Evolutionary conservation across 2,113 vertebrate genomes (phyloP), one percentile per base, ranked within the genome.

Genomic region (Hippoglossus stenolepis): DNA sequence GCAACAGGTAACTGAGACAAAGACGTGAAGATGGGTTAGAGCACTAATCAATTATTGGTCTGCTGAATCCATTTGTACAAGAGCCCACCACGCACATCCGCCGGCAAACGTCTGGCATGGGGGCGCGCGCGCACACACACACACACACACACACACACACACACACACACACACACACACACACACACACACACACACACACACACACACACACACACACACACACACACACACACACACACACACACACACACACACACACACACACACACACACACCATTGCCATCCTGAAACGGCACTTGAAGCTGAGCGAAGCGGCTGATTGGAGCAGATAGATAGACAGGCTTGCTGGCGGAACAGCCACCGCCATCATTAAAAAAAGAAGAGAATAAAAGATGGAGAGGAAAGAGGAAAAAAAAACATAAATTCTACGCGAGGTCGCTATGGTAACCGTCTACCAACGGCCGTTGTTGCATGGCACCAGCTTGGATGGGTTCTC

Each of bases 371-470:
- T 95, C 96, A 96, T 99, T 97, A 97, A 98, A 97, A 98, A 97
- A 68, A 74, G 67, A 85, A 60, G 79, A 85, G 75, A 84, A 90
- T 81, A 87, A 87, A 87, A 86, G 83, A 89, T 71, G 61, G 65
- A 75, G 74, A 77, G 77, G 65, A 75, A 81, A 79, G 56, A 38
- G n/a, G n/a, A 69, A 70, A 28, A 62, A 79, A 75, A 83, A 81
- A 87, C 81, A 83, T 35, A 65, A 85, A 86, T 95, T 96, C 95
- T 93, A 94, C 94, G 94, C 93, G 85, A 95, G 96, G 97, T 99
- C 96, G 94, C 96, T 95, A 99, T 99, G 96, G 98, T 94, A 99
- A 98, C 98, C 91, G 94, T 95, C 96, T 96, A 95, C 96, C 91
- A 95, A 95, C 83, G 94, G 71, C 96, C 90, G 96, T 95, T 90